Conservation (phyloP, 35 echinoderm and acorn worm genomes). For the Hemicentrotus pulcherrimus region DNA sequence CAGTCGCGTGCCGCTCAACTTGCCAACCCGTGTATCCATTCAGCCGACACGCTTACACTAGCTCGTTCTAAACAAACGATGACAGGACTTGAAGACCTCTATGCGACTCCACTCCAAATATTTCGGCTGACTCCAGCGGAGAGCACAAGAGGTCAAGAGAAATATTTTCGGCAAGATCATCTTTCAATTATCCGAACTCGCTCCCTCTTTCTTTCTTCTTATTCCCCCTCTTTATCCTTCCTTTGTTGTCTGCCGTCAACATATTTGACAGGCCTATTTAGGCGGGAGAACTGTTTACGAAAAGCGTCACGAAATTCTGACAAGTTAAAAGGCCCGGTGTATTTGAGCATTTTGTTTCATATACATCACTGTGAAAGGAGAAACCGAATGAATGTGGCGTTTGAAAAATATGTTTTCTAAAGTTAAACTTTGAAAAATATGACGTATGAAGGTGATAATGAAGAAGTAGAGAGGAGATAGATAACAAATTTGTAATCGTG, state of each 20-base stretch:
- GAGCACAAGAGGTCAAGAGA: background rate
- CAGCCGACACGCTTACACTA: background rate
- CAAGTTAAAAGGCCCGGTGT: background rate
- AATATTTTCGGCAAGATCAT: slow-evolving; percentile 13
- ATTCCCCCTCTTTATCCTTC: background rate
- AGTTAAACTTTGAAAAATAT: background rate
- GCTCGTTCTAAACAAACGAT: background rate
- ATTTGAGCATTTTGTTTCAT: background rate
- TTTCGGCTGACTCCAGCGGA: background rate
- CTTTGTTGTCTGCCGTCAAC: background rate
- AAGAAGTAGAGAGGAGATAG: too few relatives aligned
- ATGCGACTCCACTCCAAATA: background rate
- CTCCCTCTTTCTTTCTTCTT: background rate
- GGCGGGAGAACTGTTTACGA: background rate
- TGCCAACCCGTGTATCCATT: background rate
- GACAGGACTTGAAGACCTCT: background rate
- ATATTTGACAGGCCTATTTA: background rate
- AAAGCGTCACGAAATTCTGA: background rate
- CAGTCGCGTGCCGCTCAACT: background rate
- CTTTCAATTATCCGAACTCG: background rate
- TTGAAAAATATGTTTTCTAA: background rate
- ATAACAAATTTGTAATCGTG: too few relatives aligned
- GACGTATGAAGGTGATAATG: too few relatives aligned
- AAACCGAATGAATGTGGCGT: background rate
- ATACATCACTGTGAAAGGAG: background rate